Evolutionary conservation across 2,888 invertebrate genomes (phyloP).

Genomic region (Mythimna vitellina): DNA sequence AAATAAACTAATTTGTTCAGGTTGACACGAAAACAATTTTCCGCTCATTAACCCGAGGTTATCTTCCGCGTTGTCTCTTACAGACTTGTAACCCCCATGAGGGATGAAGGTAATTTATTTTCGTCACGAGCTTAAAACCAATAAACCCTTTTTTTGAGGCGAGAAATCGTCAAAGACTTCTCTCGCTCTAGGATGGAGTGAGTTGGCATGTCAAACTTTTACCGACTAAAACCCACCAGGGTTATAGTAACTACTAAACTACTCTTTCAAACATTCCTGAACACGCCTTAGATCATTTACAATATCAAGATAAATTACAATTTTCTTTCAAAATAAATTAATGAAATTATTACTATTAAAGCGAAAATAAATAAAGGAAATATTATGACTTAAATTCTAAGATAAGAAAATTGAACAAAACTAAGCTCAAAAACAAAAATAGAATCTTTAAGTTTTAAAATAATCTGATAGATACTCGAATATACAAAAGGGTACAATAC

Average conservation of each 20-base stretch:
- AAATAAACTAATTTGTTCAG: constrained; percentile 16
- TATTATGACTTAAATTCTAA: too few relatives aligned
- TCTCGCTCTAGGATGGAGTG: too few relatives aligned
- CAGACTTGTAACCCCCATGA: neutral
- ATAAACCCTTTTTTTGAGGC: neutral
- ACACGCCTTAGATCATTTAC: neutral
- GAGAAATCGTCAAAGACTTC: too few relatives aligned
- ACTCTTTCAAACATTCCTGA: neutral
- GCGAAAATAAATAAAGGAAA: too few relatives aligned
- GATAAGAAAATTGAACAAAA: neutral
- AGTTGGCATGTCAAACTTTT: too few relatives aligned
- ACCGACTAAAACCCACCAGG: too few relatives aligned
- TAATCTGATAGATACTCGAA: neutral
- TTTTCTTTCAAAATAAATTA: neutral
- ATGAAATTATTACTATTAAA: too few relatives aligned
- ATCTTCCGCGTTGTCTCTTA: neutral
- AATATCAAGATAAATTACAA: neutral
- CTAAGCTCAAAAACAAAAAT: neutral
- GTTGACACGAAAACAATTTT: constrained; percentile 15
- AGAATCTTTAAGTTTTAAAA: neutral
- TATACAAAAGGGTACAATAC: too few relatives aligned
- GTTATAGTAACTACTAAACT: neutral
- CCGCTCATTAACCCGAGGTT: neutral
- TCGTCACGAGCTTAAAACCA: neutral
- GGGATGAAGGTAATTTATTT: constrained; percentile 2